Base-by-base conservation (phyloP, 2,888 invertebrate genomes). In the Esperia sulphurella region DNA sequence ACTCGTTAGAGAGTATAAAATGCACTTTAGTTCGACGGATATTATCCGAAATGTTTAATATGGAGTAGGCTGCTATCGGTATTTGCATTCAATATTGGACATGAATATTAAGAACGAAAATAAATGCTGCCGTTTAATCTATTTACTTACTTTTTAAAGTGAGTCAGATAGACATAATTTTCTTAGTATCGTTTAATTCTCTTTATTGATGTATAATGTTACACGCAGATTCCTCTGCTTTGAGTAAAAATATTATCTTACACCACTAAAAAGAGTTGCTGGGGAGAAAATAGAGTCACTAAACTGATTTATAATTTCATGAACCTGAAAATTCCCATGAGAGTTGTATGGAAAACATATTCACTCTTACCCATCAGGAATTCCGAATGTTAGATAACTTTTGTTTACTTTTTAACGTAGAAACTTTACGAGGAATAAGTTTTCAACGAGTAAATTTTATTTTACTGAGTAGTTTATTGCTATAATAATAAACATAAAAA, bases 231-330 rank as follows among this genome's bases (percentile, higher is more conserved):
- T 3, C 2, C 10, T 33, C 33, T 5, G 33, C 7, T 10, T 33
- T 33, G 33, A 33, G 13, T 38, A 1, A 7, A 38, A 38, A 7
- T 38, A n/a, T 38, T 38, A 13, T 38, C 38, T 13, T 38, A 7
- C 38, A n/a, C 12, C 9, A 10, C 21, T 3, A 14, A 14, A 40
- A 21, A 40, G 5, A 8, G 8, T 21, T 14, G 12, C 21, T 14
- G 2, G 14, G 14, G 21, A 40, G n/a, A 40, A 9, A 8, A 37
- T 12, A 14, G 8, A 33, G 14, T 30, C 12, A 41, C 30, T 30
- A 30, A 41, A 30, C 30, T 41, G 41, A 41, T 41, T 41, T 30
- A 29, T 30, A 41, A 41, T 41, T 41, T 43, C 43, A 33, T 14
- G 14, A 43, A 33, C 14, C 33, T 13, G 14, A 10, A 43, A 12